These are phyloP conservation scores for Sternarchorhynchus goeldii DNA, from an alignment of 2,797 vertebrate species.

Conservation along the genomic window DNA sequence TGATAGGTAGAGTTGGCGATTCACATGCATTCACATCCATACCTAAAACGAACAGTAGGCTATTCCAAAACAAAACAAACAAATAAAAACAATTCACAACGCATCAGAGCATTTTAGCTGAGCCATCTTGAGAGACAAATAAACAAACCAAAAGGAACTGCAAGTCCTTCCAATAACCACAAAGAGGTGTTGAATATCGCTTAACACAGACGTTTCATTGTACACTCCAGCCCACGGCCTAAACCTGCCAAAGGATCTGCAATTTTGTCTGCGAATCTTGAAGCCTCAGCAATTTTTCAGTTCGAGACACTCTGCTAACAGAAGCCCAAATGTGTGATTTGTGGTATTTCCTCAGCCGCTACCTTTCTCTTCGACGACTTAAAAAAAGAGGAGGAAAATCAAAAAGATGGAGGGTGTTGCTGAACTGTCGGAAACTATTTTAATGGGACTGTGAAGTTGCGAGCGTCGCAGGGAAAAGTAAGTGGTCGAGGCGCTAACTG, in stretches of 20 bases:
- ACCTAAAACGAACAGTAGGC: no score
- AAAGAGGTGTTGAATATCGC: neutral
- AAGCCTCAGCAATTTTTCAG: conserved; percentile 24
- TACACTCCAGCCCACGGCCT: neutral
- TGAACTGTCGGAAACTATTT: conserved; percentile 57
- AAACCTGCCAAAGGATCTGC: conserved; percentile 8
- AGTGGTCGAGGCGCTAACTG: neutral
- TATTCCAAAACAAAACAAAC: no score
- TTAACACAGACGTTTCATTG: conserved; percentile 10
- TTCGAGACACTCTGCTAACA: neutral
- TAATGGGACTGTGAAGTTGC: conserved; percentile 49
- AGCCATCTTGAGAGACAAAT: no score
- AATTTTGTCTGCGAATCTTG: conserved; percentile 6
- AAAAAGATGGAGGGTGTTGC: conserved; percentile 19
- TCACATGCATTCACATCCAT: no score
- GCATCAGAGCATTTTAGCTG: no score
- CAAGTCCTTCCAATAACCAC: conserved; percentile 4
- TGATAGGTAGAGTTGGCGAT: no score
- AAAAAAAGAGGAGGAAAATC: neutral
- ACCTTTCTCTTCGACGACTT: neutral
- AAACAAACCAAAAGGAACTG: neutral
- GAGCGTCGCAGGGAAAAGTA: neutral
- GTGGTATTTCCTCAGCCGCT: neutral
- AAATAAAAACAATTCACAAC: no score
- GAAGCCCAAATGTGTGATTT: neutral